Base-by-base conservation (phyloP, 2,888 invertebrate species). In the Tromatobia lineatoria region DNA sequence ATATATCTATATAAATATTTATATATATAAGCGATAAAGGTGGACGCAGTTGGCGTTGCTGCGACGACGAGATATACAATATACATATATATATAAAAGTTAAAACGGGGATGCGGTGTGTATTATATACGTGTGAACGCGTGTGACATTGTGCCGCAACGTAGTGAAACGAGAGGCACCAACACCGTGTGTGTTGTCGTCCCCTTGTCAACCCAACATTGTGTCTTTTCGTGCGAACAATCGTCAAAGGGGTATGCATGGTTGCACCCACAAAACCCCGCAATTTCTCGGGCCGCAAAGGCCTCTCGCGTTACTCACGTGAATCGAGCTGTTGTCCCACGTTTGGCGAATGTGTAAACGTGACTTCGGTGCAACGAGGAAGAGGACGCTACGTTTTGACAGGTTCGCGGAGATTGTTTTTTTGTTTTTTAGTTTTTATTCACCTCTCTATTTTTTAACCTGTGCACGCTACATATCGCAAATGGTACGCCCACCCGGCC, bases 181-280 rank as follows among this genome's bases (percentile, higher is more conserved):
- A 3, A 23, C 20, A 8, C 8, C 8, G 50, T 18, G 0, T 47
- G 23, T 54, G 54, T 54, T 54, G 50, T 42, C 57, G 57, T 67
- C 13, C 57, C 34, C 29, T 45, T 29, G 61, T 47, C 38, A 29
- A 57, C 57, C 61, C 47, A 50, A 20, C 47, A 20, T 59, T 50
- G 69, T 80, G 69, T 73, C 74, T 76, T 61, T 66, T 77, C 69
- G 83, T 74, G 80, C 67, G 83, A 80, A 84, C 76, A 64, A 80
- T 83, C 71, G 52, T 83, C 75, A 83, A 83, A 78, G 80, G 80
- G 76, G 13, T 34, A 66, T 66, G 66, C 83, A 57, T 54, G 69
- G 25, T 70, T 66, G 70, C 71, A 66, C 29, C 57, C 25, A 25
- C 57, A 25, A 50, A 10, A 1, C 54, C 25, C 3, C 54, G 25